Evolutionary conservation across 2,888 invertebrate genomes (phyloP), one percentile per base, ranked within the genome.

Genomic region (Pyrgus malvae): DNA sequence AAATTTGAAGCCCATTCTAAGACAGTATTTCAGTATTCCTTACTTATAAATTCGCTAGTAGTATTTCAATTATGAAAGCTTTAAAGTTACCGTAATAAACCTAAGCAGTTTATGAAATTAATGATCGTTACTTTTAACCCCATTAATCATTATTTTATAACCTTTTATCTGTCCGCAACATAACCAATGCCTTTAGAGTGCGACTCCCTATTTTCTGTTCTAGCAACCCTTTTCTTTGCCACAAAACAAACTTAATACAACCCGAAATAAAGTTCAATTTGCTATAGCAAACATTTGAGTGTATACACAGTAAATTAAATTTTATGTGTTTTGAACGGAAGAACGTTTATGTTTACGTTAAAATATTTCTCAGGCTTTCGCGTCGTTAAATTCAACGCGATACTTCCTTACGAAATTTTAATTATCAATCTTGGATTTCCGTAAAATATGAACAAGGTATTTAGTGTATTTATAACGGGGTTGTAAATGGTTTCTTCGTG

Each of bases 401-500:
- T 50, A 50, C 35, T 50, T 50, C 41, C 50, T 42, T 42, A 25
- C 33, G 11, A 33, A 50, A 50, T 50, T 50, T 50, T 50, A 50
- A 50, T 50, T 50, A 50, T 42, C 41, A 41, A 31, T 49, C 27
- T 48, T 38, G 48, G 17, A 19, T 38, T 38, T 17, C 16, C 11
- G 25, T 16, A 16, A 23, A 33, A 25, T 25, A 25, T 25, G n/a
- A n/a, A n/a, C n/a, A n/a, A n/a, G n/a, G n/a, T n/a, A n/a, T n/a
- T n/a, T n/a, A n/a, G n/a, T n/a, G n/a, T n/a, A n/a, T n/a, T n/a
- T n/a, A n/a, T n/a, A n/a, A n/a, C n/a, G n/a, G n/a, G n/a, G n/a
- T n/a, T n/a, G n/a, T n/a, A n/a, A n/a, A n/a, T n/a, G n/a, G n/a
- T n/a, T n/a, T n/a, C n/a, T n/a, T n/a, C n/a, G n/a, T n/a, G n/a